These are phyloP conservation scores for Grus americana DNA, from an alignment of 2,113 vertebrate genomes.

Conservation along the genomic window DNA sequence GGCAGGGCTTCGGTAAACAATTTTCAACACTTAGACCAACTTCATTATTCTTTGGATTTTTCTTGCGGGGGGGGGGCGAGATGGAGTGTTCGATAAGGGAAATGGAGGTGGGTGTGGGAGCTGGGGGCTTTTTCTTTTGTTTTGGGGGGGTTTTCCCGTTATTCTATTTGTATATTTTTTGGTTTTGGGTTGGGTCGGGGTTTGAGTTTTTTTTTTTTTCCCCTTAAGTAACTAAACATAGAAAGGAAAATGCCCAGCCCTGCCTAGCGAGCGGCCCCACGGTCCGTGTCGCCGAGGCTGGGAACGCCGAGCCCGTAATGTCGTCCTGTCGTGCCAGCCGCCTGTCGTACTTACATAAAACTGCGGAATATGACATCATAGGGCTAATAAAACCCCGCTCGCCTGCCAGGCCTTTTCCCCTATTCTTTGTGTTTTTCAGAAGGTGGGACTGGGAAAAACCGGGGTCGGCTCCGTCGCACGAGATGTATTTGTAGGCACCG, in stretches of 20 bases:
- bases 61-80: background rate
- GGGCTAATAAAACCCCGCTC: slow-evolving; percentile 48
- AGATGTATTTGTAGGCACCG: slow-evolving; percentile 63
- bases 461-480: slow-evolving; percentile 38
- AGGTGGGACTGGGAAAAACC: slow-evolving; percentile 57
- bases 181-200: background rate
- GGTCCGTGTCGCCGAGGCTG: no score
- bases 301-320: background rate
- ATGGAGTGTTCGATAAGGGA: no score
- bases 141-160: no score
- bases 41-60: background rate
- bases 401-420: slow-evolving; percentile 51
- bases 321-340: slow-evolving; percentile 42
- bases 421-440: background rate
- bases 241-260: background rate
- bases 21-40: background rate
- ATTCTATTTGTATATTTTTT: no score
- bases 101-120: no score
- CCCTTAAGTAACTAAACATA: background rate
- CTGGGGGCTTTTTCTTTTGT: no score
- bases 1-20: background rate
- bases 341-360: slow-evolving; percentile 45
- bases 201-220: background rate
- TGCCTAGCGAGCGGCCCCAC: background rate
- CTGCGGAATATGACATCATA: slow-evolving; percentile 56